These are phyloP conservation scores for Xyrichtys novacula DNA, from an alignment of 2,797 vertebrate species.

Conservation along the genomic window DNA sequence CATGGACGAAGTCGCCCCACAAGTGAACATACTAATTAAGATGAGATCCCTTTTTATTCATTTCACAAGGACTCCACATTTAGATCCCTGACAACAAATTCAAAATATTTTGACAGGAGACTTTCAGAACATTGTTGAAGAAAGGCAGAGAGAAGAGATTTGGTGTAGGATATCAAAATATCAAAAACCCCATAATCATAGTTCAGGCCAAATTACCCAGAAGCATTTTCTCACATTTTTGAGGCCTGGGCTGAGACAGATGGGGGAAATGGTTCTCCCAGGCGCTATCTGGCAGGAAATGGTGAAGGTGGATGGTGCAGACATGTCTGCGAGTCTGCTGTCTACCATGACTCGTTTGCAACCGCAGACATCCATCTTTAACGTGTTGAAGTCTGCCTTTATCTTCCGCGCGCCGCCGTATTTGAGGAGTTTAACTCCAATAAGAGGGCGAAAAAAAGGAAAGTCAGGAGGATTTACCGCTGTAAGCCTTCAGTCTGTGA, in stretches of 20 bases:
- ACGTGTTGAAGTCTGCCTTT: slow-evolving; percentile 42
- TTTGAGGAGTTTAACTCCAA: slow-evolving; percentile 22
- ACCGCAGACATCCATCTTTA: slow-evolving; percentile 66
- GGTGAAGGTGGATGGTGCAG: slow-evolving; percentile 74
- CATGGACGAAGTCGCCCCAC: slow-evolving; percentile 66
- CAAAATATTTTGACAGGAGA: slow-evolving; percentile 78
- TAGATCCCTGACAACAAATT: slow-evolving; percentile 73
- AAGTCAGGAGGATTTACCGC: slow-evolving; percentile 27
- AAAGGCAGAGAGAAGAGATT: slow-evolving; percentile 62
- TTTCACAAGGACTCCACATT: slow-evolving; percentile 67
- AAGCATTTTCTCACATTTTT: slow-evolving; percentile 82
- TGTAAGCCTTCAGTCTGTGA: slow-evolving; percentile 14
- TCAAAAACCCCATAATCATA: slow-evolving; percentile 80
- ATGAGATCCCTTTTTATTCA: slow-evolving; percentile 56
- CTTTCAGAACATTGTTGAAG: slow-evolving; percentile 63
- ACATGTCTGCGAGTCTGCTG: slow-evolving; percentile 60
- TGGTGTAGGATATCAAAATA: slow-evolving; percentile 81
- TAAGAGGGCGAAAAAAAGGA: slow-evolving; percentile 6
- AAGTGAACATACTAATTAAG: slow-evolving; percentile 75
- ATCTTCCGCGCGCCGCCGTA: slow-evolving; percentile 21
- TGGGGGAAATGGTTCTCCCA: slow-evolving; percentile 71
- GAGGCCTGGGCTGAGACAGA: slow-evolving; percentile 69
- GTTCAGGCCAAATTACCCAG: slow-evolving; percentile 76
- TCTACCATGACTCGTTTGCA: slow-evolving; percentile 52
- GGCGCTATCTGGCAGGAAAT: slow-evolving; percentile 70